Base-by-base conservation (phyloP, 2,888 invertebrate species). In the Meta bourneti region DNA sequence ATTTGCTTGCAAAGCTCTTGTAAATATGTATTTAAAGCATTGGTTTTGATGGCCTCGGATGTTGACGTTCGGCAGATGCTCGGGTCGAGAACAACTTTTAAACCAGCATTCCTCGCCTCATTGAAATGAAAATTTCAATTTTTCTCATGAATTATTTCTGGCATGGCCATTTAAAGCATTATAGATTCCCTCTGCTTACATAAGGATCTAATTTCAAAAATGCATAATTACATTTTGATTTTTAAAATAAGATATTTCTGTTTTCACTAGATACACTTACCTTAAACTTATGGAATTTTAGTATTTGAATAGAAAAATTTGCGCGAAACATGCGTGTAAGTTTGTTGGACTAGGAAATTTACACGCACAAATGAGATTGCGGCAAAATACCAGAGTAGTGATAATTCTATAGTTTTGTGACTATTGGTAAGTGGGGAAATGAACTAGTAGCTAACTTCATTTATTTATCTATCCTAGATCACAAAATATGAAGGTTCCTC, bases 1-100 rank as follows among this genome's bases (percentile, higher is more conserved):
- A 69, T 82, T 75, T 82, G 89, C 89, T 89, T 82, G 74, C 82
- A 89, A 89, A 89, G 89, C 89, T 75, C 61, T 52, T 78, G 49
- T 78, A 78, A 70, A 86, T 69, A 78, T 86, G 78, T 70, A 78
- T 13, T 70, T 48, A 52, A 72, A 20, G 34, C 34, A 34, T 34
- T 83, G 69, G 72, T 52, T 83, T 72, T 72, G n/a, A 71, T 82
- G 49, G 20, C 49, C 34, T 52, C 51, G 72, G 19, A 70, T 48
- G 70, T 16, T 9, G 49, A 9, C 48, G 48, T 81, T 81, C 69
- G 69, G 48, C 70, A 16, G 11, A 48, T 81, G 49, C 48, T n/a
- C 0, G 48, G 48, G 69, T 70, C n/a, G 16, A 70, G 16, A 48
- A 13, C 19, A 5, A 20, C 20, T 72, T 7, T 20, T 7, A 5